These are phyloP conservation scores for Hippocampus kuda DNA, from an alignment of 2,797 vertebrate genomes.

Conservation along the genomic window DNA sequence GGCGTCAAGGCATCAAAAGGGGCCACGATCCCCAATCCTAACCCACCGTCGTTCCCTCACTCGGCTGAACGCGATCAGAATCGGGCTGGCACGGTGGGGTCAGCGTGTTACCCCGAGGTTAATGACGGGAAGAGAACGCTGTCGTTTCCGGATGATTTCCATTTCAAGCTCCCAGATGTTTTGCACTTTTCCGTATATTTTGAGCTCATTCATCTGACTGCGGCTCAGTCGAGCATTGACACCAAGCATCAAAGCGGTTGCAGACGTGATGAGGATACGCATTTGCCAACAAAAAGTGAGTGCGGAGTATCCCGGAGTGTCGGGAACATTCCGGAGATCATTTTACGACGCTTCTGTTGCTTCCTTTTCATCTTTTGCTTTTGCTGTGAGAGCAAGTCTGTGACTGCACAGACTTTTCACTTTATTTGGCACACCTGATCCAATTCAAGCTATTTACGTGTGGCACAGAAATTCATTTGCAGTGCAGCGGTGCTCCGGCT, in stretches of 20 bases:
- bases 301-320: slow-evolving; percentile 1
- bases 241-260: not conserved
- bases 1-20: slow-evolving; percentile 48
- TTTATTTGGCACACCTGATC: not conserved
- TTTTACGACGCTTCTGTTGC: slow-evolving; percentile 3
- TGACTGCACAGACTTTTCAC: not conserved
- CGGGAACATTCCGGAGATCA: slow-evolving; percentile 6
- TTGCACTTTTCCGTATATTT: slow-evolving; percentile 32
- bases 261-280: not conserved
- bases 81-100: slow-evolving; percentile 49
- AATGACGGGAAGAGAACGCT: slow-evolving; percentile 35
- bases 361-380: slow-evolving; percentile 1
- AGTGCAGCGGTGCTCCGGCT: no score
- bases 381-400: not conserved
- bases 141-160: slow-evolving; percentile 31
- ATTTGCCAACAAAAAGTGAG: not conserved
- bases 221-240: not conserved
- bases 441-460: not conserved
- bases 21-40: slow-evolving; percentile 5
- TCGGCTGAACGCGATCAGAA: slow-evolving; percentile 35
- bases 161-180: slow-evolving; percentile 26
- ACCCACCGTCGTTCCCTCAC: slow-evolving; percentile 20
- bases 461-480: not conserved
- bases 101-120: slow-evolving; percentile 43
- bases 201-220: slow-evolving; percentile 14